Evolutionary conservation across 1,140 invertebrate genomes (phyloP).

Genomic region (Penaeus chinensis): DNA sequence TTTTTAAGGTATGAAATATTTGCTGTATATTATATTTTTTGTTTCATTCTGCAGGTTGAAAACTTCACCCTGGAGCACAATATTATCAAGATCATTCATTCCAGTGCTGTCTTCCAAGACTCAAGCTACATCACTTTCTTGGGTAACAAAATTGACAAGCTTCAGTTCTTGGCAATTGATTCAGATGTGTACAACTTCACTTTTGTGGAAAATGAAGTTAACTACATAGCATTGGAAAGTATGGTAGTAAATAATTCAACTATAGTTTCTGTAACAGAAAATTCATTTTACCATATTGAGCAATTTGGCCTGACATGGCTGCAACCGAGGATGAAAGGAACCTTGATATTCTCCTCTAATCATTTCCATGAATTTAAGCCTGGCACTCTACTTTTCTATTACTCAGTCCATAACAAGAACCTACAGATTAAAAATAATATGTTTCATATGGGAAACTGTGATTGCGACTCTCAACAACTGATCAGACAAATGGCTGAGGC

Average conservation of each 20-base stretch:
- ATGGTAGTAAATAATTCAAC: slow-evolving; percentile 10
- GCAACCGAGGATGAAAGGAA: background rate
- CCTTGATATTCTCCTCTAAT: slow-evolving; percentile 14
- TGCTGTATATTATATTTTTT: background rate
- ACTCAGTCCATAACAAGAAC: slow-evolving; percentile 27
- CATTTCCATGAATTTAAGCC: slow-evolving; percentile 7
- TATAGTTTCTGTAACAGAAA: slow-evolving; percentile 2
- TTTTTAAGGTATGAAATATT: no score
- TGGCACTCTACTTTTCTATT: slow-evolving; percentile 25
- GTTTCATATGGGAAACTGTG: slow-evolving; percentile 3
- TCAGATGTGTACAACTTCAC: slow-evolving; percentile 13
- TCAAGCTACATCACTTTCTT: slow-evolving; percentile 18
- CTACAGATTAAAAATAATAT: slow-evolving; percentile 34
- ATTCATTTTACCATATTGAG: slow-evolving; percentile 34
- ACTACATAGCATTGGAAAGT: background rate
- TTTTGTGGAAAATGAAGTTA: slow-evolving; percentile 24
- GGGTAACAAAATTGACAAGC: slow-evolving; percentile 12
- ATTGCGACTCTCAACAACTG: background rate
- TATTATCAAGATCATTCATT: background rate
- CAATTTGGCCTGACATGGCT: slow-evolving; percentile 5
- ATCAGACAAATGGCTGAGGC: slow-evolving; percentile 23
- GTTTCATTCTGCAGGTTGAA: slow-evolving; percentile 9
- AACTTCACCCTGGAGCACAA: slow-evolving; percentile 20
- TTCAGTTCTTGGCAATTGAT: slow-evolving; percentile 29
- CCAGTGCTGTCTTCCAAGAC: slow-evolving; percentile 32